Evolutionary conservation across 2,797 vertebrate genomes (phyloP).

Genomic region (Meriones psammophilus): DNA sequence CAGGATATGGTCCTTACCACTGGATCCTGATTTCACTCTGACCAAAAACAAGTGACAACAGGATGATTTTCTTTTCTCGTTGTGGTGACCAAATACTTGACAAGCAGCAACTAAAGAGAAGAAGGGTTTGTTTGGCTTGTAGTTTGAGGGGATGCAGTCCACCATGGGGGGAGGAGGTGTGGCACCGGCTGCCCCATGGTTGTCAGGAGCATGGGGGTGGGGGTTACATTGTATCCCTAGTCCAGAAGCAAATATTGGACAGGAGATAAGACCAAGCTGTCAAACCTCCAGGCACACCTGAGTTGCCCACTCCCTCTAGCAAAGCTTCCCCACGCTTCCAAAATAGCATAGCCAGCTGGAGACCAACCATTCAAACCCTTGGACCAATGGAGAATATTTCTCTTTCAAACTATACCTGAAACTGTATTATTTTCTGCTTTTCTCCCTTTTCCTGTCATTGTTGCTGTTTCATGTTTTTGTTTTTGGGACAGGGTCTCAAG

Average conservation of each 20-base stretch:
- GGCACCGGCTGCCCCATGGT: too few species aligned
- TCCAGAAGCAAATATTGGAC: background rate
- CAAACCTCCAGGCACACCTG: background rate
- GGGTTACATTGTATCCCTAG: background rate
- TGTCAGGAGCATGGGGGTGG: background rate
- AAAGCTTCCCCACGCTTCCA: background rate
- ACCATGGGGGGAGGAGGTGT: background rate
- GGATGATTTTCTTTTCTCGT: background rate
- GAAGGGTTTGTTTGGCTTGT: background rate
- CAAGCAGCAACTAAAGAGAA: background rate
- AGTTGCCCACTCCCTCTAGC: background rate
- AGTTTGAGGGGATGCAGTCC: background rate
- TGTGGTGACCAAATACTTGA: background rate
- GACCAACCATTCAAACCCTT: background rate
- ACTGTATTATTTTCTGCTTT: background rate
- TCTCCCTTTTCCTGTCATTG: background rate
- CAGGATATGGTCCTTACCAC: constrained; percentile 63
- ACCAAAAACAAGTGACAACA: constrained; percentile 54
- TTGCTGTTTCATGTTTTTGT: background rate
- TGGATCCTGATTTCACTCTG: constrained; percentile 61
- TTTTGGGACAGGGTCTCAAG: background rate
- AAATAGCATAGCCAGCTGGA: background rate
- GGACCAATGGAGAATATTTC: background rate
- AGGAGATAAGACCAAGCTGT: background rate
- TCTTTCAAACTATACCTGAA: background rate